Evolutionary conservation across 2,113 vertebrate species (phyloP), one percentile per base, ranked within the genome.

Genomic region (Nymphicus hollandicus): DNA sequence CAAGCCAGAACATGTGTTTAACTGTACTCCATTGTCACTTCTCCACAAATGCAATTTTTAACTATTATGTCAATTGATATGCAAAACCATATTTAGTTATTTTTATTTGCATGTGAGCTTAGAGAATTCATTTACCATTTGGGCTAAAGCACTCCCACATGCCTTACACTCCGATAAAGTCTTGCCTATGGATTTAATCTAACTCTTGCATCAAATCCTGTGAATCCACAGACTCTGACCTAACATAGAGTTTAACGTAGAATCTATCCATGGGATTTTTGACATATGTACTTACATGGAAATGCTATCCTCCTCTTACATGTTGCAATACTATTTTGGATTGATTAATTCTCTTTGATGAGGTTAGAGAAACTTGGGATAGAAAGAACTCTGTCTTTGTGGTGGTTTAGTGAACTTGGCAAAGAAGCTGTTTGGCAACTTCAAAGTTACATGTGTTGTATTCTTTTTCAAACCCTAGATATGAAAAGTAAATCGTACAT

Each of bases 311-410:
- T 97, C 84, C 86, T 95, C 95, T 96, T 95, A 92, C 96, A 91
- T 93, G 93, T 55, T 85, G 80, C 86, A 97, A 91, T 89, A 95
- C 60, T 95, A 41, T 76, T 97, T 89, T 88, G 94, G 89, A 91
- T 92, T 95, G 96, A 95, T 98, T 97, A 97, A 95, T 97, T 95
- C 96, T 96, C 96, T 97, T 98, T 97, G 97, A 95, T 94, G 92
- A 86, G 81, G 91, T 71, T 91, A 35, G 63, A 77, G 88, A 80
- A 73, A 66, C 86, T 81, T 9, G 81, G 97, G 79, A 33, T 64
- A 64, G 90, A 88, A 81, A 13, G 46, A 71, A 69, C 46, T 80
- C 69, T 2, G 23, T 76, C 94, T 95, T 86, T 97, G 84, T 91
- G 96, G 92, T 94, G 94, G 90, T 90, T 93, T 17, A 68, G 91